Evolutionary conservation across 2,113 vertebrate species (phyloP), one percentile per base, ranked within the genome.

Genomic region (Numenius arquata): DNA sequence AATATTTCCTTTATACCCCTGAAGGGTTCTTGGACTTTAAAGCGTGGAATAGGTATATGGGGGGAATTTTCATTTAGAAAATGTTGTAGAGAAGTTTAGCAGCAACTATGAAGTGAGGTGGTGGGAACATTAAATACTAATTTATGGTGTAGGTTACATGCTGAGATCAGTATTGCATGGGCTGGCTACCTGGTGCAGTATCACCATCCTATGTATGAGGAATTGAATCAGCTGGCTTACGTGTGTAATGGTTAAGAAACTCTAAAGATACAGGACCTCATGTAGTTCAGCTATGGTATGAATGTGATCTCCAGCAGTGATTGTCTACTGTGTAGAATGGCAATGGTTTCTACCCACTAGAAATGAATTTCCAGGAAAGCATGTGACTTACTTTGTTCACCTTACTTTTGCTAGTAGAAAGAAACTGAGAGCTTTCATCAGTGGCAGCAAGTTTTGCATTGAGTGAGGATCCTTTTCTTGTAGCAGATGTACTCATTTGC

Each of bases 301-400:
- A 79, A 70, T 40, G 8, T 43, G 11, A 43, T 77, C 50, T 70
- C 62, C n/a, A 73, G 34, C 58, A 45, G 48, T 82, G 38, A 67
- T 80, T 76, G 7, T 59, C 26, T 29, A 6, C 72, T 87, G 3
- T 72, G 27, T 68, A 85, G 62, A 62, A 70, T 59, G 45, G 43
- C 45, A 56, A 15, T 72, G 40, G 32, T 76, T 92, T 95, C 77
- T 89, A 58, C 84, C 43, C 9, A 12, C 58, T 88, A 76, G 38
- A 82, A 82, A 66, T 91, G 0, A 89, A 94, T 89, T 97, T 97
- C 95, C 95, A 95, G 93, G 87, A 96, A 97, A 92, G 91, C 96
- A 95, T 30, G 5, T 96, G 92, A 95, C 78, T 96, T 27, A 61
- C 1, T 89, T 88, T 62, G 41, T 87, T 93, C 53, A 76, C 80